Evolutionary conservation across 2,113 vertebrate genomes (phyloP), one percentile per base, ranked within the genome.

Genomic region (Lutjanus erythropterus): DNA sequence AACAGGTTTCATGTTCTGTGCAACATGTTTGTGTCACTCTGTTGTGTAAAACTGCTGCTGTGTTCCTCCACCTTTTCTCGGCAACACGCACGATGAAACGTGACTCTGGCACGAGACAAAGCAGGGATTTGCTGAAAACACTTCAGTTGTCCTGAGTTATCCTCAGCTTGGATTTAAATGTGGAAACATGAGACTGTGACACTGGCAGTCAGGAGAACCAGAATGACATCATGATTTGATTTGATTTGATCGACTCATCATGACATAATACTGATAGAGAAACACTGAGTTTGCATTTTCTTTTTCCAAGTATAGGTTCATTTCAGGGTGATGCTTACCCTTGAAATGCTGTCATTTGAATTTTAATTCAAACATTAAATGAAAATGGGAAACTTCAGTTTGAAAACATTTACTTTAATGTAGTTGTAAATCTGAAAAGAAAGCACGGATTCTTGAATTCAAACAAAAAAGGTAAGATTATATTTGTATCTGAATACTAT

Each of bases 31-130:
- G 0, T 6, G 14, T 59, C 21, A 16, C 35, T 9, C 49, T 66
- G 49, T 71, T 82, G 41, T 27, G 66, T 65, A 58, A 76, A 70
- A 19, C 25, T n/a, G 46, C 41, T 23, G 55, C 39, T 69, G 53
- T 16, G 37, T 21, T 46, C 9, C 46, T 27, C 16, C 52, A n/a
- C 7, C 1, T 46, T 50, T 71, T 33, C 41, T 71, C 27, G n/a
- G n/a, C n/a, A 53, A 78, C 53, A 72, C 42, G 50, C 53, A 9
- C 9, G 14, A 0, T 9, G 6, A 25, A 25, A 12, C 39, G 33
- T 9, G 9, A 29, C 12, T n/a, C 10, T 37, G 56, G 1, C 19
- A 19, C 6, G 0, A 41, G 19, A 37, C 35, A 19, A 31, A 25
- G 16, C 7, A 41, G 3, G 44, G 9, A n/a, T 68, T 25, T 41